These are phyloP conservation scores for Alosa sapidissima DNA, from an alignment of 2,797 vertebrate genomes.

Conservation along the genomic window DNA sequence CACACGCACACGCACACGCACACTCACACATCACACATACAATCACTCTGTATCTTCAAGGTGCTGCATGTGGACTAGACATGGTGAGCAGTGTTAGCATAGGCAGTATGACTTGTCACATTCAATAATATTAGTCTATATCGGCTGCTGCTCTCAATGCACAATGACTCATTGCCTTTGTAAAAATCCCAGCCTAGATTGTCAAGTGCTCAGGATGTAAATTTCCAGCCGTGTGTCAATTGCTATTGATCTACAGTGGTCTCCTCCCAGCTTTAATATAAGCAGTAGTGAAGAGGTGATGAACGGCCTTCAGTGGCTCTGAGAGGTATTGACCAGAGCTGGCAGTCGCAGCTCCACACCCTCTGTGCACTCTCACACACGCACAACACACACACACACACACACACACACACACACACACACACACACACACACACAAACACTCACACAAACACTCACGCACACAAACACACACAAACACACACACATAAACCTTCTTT, in stretches of 20 bases:
- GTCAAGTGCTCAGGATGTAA: neutral
- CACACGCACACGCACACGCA: no score
- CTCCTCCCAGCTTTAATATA: neutral
- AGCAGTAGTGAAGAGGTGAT: neutral
- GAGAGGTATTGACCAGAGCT: neutral
- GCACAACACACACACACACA: no score
- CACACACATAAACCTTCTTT: neutral
- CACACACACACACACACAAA: no score
- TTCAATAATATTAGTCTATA: no score
- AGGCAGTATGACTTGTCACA: neutral
- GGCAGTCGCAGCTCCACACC: neutral
- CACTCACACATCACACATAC: no score
- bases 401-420: no score
- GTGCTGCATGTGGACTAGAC: no score
- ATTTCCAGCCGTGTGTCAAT: slow-evolving; percentile 1
- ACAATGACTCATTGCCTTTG: neutral
- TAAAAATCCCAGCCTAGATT: neutral
- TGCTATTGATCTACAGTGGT: neutral
- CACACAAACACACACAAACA: no score
- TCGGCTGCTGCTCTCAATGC: neutral
- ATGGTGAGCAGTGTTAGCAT: no score
- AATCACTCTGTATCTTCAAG: no score
- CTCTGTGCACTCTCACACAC: neutral
- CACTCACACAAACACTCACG: no score
- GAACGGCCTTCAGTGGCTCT: neutral